Evolutionary conservation across 2,797 vertebrate genomes (phyloP).

Genomic region (Semaprochilodus insignis): DNA sequence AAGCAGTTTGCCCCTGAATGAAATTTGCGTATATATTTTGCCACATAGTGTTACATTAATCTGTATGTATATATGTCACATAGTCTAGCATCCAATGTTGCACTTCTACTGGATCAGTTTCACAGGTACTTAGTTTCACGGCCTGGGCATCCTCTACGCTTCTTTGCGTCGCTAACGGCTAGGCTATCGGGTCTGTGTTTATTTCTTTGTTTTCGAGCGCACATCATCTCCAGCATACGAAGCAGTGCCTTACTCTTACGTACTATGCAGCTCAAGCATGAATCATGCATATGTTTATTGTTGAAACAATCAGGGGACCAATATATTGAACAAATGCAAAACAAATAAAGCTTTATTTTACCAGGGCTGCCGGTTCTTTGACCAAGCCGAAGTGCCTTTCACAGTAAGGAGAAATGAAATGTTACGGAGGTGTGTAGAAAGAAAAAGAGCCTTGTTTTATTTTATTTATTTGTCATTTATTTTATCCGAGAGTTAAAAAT

Average conservation of each 20-base stretch:
- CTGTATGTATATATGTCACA: neutral
- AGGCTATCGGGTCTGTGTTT: too few species aligned
- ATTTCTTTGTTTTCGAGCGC: neutral
- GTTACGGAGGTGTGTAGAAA: too few species aligned
- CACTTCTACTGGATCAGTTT: neutral
- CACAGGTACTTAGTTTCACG: neutral
- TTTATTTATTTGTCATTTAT: too few species aligned
- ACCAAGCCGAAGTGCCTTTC: neutral
- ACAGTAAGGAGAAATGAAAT: too few species aligned
- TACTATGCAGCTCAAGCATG: neutral
- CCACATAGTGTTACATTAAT: neutral
- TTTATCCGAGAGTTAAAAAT: neutral
- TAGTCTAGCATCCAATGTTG: neutral
- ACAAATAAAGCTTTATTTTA: constrained; percentile 28
- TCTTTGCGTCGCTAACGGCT: neutral
- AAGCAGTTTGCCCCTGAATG: neutral
- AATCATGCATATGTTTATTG: neutral
- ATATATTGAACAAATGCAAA: neutral
- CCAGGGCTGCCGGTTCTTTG: neutral
- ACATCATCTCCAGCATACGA: neutral
- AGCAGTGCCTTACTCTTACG: neutral
- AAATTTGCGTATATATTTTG: neutral
- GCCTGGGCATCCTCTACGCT: neutral
- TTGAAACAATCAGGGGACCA: constrained; percentile 6
- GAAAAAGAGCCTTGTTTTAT: too few species aligned